Evolutionary conservation across 2,113 vertebrate species (phyloP).

Genomic region (Alethe diademata): DNA sequence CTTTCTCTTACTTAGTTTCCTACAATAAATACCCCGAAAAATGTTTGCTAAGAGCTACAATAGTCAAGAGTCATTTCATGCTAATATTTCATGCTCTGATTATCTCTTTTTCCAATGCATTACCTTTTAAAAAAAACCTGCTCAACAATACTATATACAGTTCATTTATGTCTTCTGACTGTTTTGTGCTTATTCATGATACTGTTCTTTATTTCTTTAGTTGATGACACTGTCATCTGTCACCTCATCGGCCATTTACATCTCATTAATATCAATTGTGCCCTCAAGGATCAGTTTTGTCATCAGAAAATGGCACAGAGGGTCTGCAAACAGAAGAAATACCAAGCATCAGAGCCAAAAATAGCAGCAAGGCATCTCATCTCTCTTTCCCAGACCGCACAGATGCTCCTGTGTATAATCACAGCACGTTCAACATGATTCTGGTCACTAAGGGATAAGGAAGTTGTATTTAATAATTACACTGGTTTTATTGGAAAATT

Average conservation of each 20-base stretch:
- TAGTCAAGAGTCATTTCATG: conserved; percentile 21
- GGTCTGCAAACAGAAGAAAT: conserved; percentile 21
- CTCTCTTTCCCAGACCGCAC: neutral
- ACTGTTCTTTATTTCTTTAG: conserved; percentile 6
- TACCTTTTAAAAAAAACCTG: neutral
- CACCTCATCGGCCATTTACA: conserved; percentile 61
- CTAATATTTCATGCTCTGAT: conserved; percentile 56
- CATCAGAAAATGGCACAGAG: conserved; percentile 42
- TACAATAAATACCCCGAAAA: neutral
- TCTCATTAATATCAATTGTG: conserved; percentile 50
- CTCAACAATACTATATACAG: neutral
- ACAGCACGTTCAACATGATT: neutral
- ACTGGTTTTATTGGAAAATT: neutral
- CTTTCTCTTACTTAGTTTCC: neutral
- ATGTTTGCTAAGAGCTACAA: conserved; percentile 18
- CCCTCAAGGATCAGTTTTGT: conserved; percentile 37
- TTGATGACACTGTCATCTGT: conserved; percentile 51
- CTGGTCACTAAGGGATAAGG: neutral
- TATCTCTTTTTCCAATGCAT: conserved; percentile 40
- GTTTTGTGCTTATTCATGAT: conserved; percentile 38
- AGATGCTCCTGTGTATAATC: neutral
- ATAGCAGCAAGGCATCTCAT: neutral
- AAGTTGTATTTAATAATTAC: conserved; percentile 11
- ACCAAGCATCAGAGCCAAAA: conserved; percentile 19
- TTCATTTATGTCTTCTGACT: neutral